Evolutionary conservation across 2,113 vertebrate genomes (phyloP), one percentile per base, ranked within the genome.

Genomic region (Jacana jacana): DNA sequence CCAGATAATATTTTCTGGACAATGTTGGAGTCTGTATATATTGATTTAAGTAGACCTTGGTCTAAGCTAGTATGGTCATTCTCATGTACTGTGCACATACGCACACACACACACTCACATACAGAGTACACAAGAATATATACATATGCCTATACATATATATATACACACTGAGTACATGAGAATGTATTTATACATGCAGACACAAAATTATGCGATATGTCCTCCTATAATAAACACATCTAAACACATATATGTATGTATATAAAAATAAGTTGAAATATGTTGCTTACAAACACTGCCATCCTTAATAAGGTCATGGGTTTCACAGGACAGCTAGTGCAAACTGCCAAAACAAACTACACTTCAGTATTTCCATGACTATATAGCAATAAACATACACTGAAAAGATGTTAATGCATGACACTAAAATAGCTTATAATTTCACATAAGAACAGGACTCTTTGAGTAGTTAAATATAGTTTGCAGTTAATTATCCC

Each of bases 401-500:
- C 33, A 72, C 51, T 78, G 88, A 93, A 63, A 88, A 75, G 17
- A 89, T 35, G 31, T 66, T 86, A 95, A 77, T 51, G 33, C 39
- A 44, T 42, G 14, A 39, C 52, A 64, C 65, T 84, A 60, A 93
- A 96, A 88, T 77, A 90, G 51, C 35, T 84, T 90, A 71, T 61
- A 83, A 54, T 95, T 94, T 92, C 55, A 90, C 35, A 88, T 35
- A 81, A 31, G 76, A 78, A 61, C 60, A 90, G 55, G 82, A 80
- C 72, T 91, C 18, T 44, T 31, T 83, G 46, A 83, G 64, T 79
- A 83, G 82, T 96, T 96, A 95, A 96, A 93, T 96, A 94, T 92
- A 94, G 86, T 84, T 86, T 61, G 46, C 51, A 88, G 79, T 73
- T 91, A 96, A 95, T 96, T 97, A 96, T 92, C 93, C 51, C 82